Base-by-base conservation (phyloP, 2,888 invertebrate genomes). In the Drosophila algonquin region DNA sequence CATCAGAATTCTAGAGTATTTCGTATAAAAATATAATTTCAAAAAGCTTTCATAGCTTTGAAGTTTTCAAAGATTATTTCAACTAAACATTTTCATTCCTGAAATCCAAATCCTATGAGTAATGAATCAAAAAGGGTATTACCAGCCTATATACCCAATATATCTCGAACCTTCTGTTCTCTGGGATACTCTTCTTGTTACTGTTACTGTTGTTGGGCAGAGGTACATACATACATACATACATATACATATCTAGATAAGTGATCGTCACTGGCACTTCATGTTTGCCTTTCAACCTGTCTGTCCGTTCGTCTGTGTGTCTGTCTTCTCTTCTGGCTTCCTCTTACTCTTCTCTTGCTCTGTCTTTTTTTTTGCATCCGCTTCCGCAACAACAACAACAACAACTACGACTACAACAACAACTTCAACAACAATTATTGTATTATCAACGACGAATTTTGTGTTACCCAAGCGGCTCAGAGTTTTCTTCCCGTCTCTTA, bases 201-300 rank as follows among this genome's bases (percentile, higher is more conserved):
- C 47, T 63, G 63, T 18, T 54, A 63, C 47, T 63, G 63, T 18
- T 54, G 57, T 60, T 67, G 79, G 69, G 69, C 81, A 79, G 80
- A 69, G 86, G 80, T 18, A 18, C 18, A 18, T 18, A 18, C 18
- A 18, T 21, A 21, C 21, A 21, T 3, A 21, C 21, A 21, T 21
- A 21, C 21, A 21, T 21, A 21, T 3, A 21, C 48, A 60, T 83
- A 86, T 80, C 84, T 87, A 76, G 75, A 77, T 71, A 63, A 67
- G 70, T 79, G 81, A 89, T 89, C 84, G 89, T 73, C 68, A 64
- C 88, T 71, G 83, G 77, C 86, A 76, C 79, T 83, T 87, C 79
- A 88, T 79, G 87, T 87, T 86, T 73, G 63, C 87, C 76, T 88
- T 81, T 85, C 82, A 82, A 88, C 80, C 82, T 80, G 80, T 67